A percentile compares a stretch with the other conserved stretches of the same genome.
Evolutionary conservation across 1,140 invertebrate species (phyloP).

Genomic region (Trypoxylus dichotomus): DNA sequence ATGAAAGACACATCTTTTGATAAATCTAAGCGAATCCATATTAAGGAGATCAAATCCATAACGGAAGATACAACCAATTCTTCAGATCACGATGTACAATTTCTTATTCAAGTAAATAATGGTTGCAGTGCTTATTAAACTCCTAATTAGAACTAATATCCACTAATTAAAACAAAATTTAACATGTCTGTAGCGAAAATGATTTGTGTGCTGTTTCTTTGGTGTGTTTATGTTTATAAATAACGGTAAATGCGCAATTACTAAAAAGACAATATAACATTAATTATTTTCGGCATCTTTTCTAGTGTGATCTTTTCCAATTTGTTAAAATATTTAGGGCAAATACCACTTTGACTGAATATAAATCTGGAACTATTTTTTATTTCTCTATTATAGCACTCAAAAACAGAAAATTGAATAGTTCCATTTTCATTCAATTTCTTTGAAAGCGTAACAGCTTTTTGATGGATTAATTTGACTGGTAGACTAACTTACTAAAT

Average conservation of each 20-base stretch:
- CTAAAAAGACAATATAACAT: background rate
- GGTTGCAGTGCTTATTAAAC: slow-evolving; percentile 33
- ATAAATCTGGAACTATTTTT: background rate
- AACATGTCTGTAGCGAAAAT: background rate
- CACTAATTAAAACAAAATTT: background rate
- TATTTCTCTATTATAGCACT: background rate
- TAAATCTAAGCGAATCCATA: slow-evolving; percentile 43
- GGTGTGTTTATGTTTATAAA: background rate
- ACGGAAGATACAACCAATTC: slow-evolving; percentile 44
- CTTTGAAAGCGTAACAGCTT: background rate
- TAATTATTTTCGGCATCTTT: too few species aligned
- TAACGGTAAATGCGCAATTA: background rate
- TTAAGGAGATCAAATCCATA: slow-evolving; percentile 50
- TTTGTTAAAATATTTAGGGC: background rate
- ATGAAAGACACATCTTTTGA: slow-evolving; percentile 41
- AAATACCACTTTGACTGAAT: too few species aligned
- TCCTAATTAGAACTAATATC: slow-evolving; percentile 30
- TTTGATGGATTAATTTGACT: background rate
- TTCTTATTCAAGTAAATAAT: slow-evolving; percentile 58
- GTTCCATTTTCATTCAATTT: background rate
- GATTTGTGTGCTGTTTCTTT: background rate
- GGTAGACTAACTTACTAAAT: background rate
- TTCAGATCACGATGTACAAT: slow-evolving; percentile 59
- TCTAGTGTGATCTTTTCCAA: too few species aligned
- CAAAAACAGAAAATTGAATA: background rate